Percentiles rank a stretch among this genome's conserved stretches.
Conservation (phyloP, 1,140 invertebrate species). For the Hyphantria cunea region DNA sequence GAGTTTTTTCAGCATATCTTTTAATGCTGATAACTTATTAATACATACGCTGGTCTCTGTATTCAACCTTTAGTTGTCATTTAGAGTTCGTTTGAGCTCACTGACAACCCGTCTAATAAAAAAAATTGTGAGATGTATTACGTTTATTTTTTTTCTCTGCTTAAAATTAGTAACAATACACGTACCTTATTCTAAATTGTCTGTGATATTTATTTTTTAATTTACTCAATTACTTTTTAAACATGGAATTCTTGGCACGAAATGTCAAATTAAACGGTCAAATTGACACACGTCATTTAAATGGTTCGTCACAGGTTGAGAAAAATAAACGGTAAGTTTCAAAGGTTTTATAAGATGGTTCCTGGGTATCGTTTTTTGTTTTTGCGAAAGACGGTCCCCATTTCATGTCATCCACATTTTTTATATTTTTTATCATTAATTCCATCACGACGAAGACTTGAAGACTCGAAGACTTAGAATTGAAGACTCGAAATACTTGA, state of each 20-base stretch:
- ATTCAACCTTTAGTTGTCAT: slow-evolving; percentile 63
- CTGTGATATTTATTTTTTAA: slow-evolving; percentile 8
- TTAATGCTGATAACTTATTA: slow-evolving; percentile 50
- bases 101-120: slow-evolving; percentile 4
- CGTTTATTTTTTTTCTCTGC: slow-evolving; percentile 3
- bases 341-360: neutral
- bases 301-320: slow-evolving; percentile 50
- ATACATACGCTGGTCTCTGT: slow-evolving; percentile 34
- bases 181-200: neutral
- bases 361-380: too few species aligned
- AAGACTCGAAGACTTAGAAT: too few species aligned
- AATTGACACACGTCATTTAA: slow-evolving; percentile 61
- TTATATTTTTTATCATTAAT: too few species aligned
- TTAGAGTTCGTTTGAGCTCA: slow-evolving; percentile 57
- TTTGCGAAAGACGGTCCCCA: too few species aligned
- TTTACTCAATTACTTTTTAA: slow-evolving; percentile 34
- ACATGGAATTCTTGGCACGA: slow-evolving; percentile 66
- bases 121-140: slow-evolving; percentile 7
- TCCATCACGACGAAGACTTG: too few species aligned
- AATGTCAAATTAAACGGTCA: slow-evolving; percentile 61
- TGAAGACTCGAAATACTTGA: too few species aligned
- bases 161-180: neutral
- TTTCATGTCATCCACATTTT: too few species aligned
- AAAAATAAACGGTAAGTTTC: slow-evolving; percentile 59
- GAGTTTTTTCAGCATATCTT: slow-evolving; percentile 23